Evolutionary conservation across 2,888 invertebrate species (phyloP).

Genomic region (Cabera pusaria): DNA sequence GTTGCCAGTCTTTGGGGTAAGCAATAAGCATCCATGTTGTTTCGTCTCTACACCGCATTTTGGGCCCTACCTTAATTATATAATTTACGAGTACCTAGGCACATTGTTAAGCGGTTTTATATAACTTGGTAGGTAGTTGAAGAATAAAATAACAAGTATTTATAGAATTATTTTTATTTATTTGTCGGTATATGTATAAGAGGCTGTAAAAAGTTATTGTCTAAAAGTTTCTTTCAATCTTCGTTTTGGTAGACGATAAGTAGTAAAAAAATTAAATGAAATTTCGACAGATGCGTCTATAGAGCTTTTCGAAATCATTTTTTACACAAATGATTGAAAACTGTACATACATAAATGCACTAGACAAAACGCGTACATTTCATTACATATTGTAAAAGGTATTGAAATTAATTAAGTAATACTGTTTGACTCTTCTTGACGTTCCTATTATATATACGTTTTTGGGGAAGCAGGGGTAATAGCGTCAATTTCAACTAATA

Average conservation of each 20-base stretch:
- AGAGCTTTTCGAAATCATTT: conserved; percentile 7
- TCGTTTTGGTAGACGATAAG: conserved; percentile 53
- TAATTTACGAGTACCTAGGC: too few relatives aligned
- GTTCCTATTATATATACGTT: conserved; percentile 40
- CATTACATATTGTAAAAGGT: conserved; percentile 54
- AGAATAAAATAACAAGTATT: conserved; percentile 55
- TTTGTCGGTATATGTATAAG: conserved; percentile 78
- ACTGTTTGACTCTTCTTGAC: conserved; percentile 71
- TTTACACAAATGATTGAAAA: conserved; percentile 23
- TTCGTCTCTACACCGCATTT: too few relatives aligned
- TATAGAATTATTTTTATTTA: conserved; percentile 68
- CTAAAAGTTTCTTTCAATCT: conserved; percentile 73
- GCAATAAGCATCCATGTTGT: too few relatives aligned
- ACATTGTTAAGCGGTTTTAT: too few relatives aligned
- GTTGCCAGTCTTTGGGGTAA: too few relatives aligned
- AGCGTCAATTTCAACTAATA: conserved; percentile 16
- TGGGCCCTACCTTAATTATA: too few relatives aligned
- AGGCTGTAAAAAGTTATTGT: conserved; percentile 81
- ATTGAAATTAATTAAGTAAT: conserved; percentile 73
- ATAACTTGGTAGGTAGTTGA: not conserved
- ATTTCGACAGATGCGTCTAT: conserved; percentile 15
- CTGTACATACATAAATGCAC: conserved; percentile 53
- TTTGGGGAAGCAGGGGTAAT: conserved; percentile 39
- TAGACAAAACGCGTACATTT: conserved; percentile 48
- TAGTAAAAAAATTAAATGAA: conserved; percentile 40